Evolutionary conservation across 2,113 vertebrate species (phyloP), one percentile per base, ranked within the genome.

Genomic region (Caranx ignobilis): DNA sequence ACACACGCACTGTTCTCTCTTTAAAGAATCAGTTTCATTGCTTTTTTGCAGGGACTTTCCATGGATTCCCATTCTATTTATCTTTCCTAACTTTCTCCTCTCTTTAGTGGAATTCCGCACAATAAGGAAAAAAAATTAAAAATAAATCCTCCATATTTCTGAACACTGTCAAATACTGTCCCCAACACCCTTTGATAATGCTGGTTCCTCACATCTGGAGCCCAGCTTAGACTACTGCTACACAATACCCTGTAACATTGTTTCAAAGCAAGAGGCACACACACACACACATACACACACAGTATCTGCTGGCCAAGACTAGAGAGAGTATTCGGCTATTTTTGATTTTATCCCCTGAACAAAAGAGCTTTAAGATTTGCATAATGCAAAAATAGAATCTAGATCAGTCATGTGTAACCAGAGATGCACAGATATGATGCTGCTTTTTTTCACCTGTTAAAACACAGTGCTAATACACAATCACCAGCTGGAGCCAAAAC

Each of bases 11-110:
- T 74, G 81, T 69, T 78, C 73, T 85, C 63, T 75, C 50, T 85
- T 70, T 82, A 84, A 85, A 88, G 85, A 82, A 80, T 78, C 54
- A 83, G 81, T 92, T 93, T 91, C 90, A 91, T 89, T 89, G 89
- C 90, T 86, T 93, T 87, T 89, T 90, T 91, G 87, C 83, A 86
- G 94, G 93, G 94, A 95, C 93, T 95, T 95, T 95, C 94, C 93
- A 84, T 88, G 82, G 57, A 89, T 89, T 93, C 84, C 80, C 78
- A 82, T 91, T 91, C 70, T 94, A 93, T 94, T 95, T 95, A 92
- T 93, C 89, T 94, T 94, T 94, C 92, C 90, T 79, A 89, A 89
- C 78, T 80, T 90, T 93, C 91, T 93, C 91, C 91, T 86, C 85
- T 90, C 84, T 93, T 93, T 89, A 85, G 82, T 91, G 85, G 81